A percentile compares a stretch with the other conserved stretches of the same genome.
Conservation (phyloP, 2,888 invertebrate genomes). For the Clanis bilineata region DNA sequence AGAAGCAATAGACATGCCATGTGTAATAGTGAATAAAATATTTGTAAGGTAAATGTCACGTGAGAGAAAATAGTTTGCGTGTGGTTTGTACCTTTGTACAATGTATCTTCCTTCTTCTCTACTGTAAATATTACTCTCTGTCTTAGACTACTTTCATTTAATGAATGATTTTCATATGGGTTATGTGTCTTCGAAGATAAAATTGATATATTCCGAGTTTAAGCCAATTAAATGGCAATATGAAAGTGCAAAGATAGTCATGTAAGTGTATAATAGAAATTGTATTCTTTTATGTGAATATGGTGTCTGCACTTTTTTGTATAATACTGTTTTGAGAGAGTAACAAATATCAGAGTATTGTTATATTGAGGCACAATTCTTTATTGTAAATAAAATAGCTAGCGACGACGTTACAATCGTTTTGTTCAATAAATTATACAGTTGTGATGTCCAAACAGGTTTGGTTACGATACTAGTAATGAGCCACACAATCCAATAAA, state of each 20-base stretch:
- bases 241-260: conserved; percentile 79
- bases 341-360: conserved; percentile 66
- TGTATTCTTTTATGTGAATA: conserved; percentile 77
- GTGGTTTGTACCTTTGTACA: conserved; percentile 61
- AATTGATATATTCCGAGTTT: conserved; percentile 81
- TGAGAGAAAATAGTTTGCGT: conserved; percentile 29
- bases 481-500: conserved; percentile 28
- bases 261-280: conserved; percentile 74
- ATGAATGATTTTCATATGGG: conserved; percentile 60
- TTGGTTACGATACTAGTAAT: conserved; percentile 34
- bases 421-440: conserved; percentile 57
- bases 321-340: conserved; percentile 64
- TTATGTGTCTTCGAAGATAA: conserved; percentile 75
- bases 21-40: conserved; percentile 41
- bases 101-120: conserved; percentile 65
- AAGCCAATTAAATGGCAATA: conserved; percentile 77
- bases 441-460: conserved; percentile 17
- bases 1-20: conserved; percentile 37
- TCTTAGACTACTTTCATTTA: conserved; percentile 61
- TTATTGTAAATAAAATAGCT: conserved; percentile 76
- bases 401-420: conserved; percentile 61
- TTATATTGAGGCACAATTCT: conserved; percentile 76
- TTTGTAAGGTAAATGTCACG: conserved; percentile 35
- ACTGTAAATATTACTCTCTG: conserved; percentile 70
- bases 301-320: conserved; percentile 76